These are phyloP conservation scores for Solea senegalensis DNA, from an alignment of 2,113 vertebrate genomes.

Conservation along the genomic window DNA sequence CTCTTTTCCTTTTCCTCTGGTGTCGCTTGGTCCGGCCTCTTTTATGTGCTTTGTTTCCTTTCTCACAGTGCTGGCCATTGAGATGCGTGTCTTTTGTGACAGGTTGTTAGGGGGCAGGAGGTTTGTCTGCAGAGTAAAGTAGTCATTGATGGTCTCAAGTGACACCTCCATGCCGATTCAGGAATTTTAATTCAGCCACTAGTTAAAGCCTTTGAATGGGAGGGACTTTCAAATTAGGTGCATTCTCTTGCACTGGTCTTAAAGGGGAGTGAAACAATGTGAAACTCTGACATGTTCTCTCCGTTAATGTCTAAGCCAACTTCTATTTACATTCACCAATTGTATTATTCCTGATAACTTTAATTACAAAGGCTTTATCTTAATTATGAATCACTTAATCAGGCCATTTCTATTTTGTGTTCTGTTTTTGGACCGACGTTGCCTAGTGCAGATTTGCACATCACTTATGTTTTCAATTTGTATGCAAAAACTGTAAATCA, in stretches of 20 bases:
- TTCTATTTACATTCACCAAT: conserved; percentile 16
- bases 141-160: conserved; percentile 66
- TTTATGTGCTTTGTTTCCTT: conserved; percentile 60
- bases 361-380: conserved; percentile 59
- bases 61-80: conserved; percentile 55
- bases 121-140: conserved; percentile 41
- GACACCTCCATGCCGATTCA: conserved; percentile 65
- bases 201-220: conserved; percentile 57
- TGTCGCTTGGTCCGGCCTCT: conserved; percentile 45
- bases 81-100: conserved; percentile 70
- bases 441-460: conserved; percentile 6
- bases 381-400: conserved; percentile 58
- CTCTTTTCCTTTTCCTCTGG: conserved; percentile 16
- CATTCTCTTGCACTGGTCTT: conserved; percentile 22
- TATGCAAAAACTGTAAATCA: conserved; percentile 37
- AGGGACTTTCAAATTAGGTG: conserved; percentile 59
- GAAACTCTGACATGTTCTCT: conserved; percentile 16
- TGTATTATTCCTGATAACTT: conserved; percentile 46
- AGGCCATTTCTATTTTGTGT: conserved; percentile 28
- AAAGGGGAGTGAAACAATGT: conserved; percentile 48
- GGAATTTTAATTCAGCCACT: conserved; percentile 67
- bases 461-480: conserved; percentile 48
- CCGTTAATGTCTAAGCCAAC: conserved; percentile 33
- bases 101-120: conserved; percentile 43
- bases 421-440: conserved; percentile 37